Evolutionary conservation across 2,797 vertebrate genomes (phyloP).

Genomic region (Parotocinclus haroldoi): DNA sequence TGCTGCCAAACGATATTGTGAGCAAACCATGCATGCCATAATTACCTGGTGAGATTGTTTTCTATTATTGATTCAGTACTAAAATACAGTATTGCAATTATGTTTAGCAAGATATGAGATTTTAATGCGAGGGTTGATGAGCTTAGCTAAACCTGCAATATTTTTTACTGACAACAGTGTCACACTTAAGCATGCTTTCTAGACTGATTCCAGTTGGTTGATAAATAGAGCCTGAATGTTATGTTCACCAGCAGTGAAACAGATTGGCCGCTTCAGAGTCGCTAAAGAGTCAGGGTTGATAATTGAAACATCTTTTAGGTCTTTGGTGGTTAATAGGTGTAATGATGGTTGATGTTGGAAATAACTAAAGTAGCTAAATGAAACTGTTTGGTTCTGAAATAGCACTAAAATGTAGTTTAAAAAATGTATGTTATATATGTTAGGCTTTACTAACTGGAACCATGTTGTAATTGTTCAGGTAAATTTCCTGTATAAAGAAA

Average conservation of each 20-base stretch:
- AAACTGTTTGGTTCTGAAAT: not conserved
- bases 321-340: not conserved
- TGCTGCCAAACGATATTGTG: not conserved
- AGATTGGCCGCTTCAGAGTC: not conserved
- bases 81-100: not conserved
- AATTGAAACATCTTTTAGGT: not conserved
- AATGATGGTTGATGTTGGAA: conserved; percentile 2
- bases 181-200: no score
- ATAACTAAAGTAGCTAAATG: not conserved
- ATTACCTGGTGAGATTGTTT: conserved; percentile 1
- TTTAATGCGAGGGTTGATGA: not conserved
- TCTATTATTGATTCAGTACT: not conserved
- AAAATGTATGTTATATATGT: no score
- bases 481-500: not conserved
- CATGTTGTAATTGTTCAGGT: not conserved
- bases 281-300: not conserved
- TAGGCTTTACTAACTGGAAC: not conserved
- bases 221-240: not conserved
- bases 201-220: no score
- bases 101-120: not conserved
- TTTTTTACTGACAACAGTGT: not conserved
- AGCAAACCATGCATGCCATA: conserved; percentile 6
- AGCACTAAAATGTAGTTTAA: not conserved
- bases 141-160: not conserved
- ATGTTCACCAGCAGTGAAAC: not conserved